Evolutionary conservation across 2,113 vertebrate species (phyloP).

Genomic region (Cottus gobio): DNA sequence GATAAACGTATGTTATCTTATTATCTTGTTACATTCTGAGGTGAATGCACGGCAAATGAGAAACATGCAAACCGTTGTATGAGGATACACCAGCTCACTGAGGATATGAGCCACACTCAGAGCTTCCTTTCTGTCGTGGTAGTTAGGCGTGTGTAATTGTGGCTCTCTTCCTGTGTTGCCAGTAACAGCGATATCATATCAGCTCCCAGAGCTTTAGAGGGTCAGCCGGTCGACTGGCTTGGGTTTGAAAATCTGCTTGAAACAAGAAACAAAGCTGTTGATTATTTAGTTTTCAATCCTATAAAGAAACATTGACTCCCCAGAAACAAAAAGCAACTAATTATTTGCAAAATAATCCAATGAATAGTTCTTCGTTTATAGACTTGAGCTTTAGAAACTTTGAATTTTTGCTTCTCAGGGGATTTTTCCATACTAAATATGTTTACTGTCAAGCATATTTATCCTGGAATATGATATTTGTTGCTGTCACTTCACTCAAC

Average conservation of each 20-base stretch:
- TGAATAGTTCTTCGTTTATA: background rate
- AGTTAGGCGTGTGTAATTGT: background rate
- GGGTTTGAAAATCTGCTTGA: background rate
- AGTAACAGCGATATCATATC: background rate
- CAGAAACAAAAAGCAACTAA: background rate
- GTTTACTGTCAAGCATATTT: background rate
- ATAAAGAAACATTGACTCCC: background rate
- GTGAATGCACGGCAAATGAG: background rate
- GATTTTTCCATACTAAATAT: background rate
- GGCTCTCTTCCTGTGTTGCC: background rate
- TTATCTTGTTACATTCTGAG: background rate
- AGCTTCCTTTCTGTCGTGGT: background rate
- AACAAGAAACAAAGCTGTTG: constrained; percentile 4
- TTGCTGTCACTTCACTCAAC: background rate
- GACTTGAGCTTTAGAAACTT: background rate
- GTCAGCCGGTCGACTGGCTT: background rate
- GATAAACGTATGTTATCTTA: background rate
- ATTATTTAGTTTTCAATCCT: background rate
- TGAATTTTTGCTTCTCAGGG: background rate
- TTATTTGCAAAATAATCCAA: background rate
- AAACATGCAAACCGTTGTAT: background rate
- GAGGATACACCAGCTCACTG: background rate
- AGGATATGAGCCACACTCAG: background rate
- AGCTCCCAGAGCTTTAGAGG: background rate
- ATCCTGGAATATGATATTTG: background rate